Evolutionary conservation across 2,113 vertebrate genomes (phyloP), one percentile per base, ranked within the genome.

Genomic region (Tangachromis dhanisi): DNA sequence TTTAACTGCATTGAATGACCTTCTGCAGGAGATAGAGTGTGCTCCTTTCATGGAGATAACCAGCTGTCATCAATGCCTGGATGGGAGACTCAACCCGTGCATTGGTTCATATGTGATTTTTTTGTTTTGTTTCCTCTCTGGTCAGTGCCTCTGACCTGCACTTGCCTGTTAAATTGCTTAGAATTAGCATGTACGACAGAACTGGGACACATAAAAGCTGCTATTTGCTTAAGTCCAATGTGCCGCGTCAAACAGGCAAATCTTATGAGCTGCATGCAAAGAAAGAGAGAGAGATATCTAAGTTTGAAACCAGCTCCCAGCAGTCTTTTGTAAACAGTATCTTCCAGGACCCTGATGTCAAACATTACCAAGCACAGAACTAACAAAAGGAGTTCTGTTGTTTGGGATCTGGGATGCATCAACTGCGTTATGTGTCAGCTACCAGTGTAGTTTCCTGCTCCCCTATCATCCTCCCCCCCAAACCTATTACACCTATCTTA

Each of bases 361-460:
- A 89, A 93, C 92, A 91, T 88, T 82, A 89, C 61, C 93, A 83
- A 81, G 55, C 61, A 42, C 47, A 84, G 21, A 33, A 33, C 78
- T 59, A 88, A 85, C 51, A 61, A 7, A 16, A 89, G 84, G 88
- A 91, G 85, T 89, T 26, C 86, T 88, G 38, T 61, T 92, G 91
- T 90, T 87, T 88, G 84, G 90, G 90, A 81, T 53, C 90, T 90
- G 91, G 89, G 73, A 66, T 66, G 71, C 84, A 68, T 94, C 92
- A 85, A 17, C 38, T 14, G 83, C 82, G 76, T 86, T 89, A 80
- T 16, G 33, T 84, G 92, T 85, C 88, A 83, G 76, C 83, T 63
- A 35, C 10, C 29, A 84, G 78, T 86, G 85, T 71, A 89, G 81
- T 82, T 90, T 89, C 80, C 83, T 84, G 59, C 68, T 21, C 29